Evolutionary conservation across 2,113 vertebrate genomes (phyloP), one percentile per base, ranked within the genome.

Genomic region (Notothenia rossii): DNA sequence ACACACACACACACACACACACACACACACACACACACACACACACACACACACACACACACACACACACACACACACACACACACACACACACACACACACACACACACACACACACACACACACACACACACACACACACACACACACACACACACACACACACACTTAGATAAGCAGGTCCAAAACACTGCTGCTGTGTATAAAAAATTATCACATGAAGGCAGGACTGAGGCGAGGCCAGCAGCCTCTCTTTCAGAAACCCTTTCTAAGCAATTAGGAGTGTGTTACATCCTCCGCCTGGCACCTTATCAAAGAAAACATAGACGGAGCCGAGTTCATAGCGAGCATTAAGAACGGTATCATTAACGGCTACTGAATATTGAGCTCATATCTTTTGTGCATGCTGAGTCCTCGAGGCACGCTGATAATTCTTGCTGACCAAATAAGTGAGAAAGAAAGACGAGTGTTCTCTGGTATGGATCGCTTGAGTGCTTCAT

Each of bases 271-370:
- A 15, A 71, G 79, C 75, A 75, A 76, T 79, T 72, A 64, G 7
- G 22, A 71, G 63, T 22, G 43, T 12, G 49, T 79, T 79, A 87
- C 75, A 81, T 87, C 81, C 73, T 81, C 68, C 54, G 45, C 22
- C 78, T 86, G 87, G 77, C 76, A 62, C 40, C 64, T 22, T 61
- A 87, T 89, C 83, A 90, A 78, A 89, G 68, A 79, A 80, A 68
- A 85, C 71, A 62, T 14, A 78, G 66, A 83, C 72, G 5, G 17
- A 66, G 68, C 65, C 2, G 61, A 71, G 73, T 72, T 89, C 80
- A 79, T 58, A 56, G 10, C 2, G 45, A 81, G 72, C 48, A 40
- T 59, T 85, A 70, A 67, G 25, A 83, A 18, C 3, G 0, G 1
- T 55, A 70, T 81, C 78, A 63, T 81, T 72, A 83, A 43, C 46